A percentile compares a stretch with the other conserved stretches of the same genome.
phyloP scores from a whole-genome alignment of 2,113 vertebrate genomes.

The Gila orcuttii region DNA sequence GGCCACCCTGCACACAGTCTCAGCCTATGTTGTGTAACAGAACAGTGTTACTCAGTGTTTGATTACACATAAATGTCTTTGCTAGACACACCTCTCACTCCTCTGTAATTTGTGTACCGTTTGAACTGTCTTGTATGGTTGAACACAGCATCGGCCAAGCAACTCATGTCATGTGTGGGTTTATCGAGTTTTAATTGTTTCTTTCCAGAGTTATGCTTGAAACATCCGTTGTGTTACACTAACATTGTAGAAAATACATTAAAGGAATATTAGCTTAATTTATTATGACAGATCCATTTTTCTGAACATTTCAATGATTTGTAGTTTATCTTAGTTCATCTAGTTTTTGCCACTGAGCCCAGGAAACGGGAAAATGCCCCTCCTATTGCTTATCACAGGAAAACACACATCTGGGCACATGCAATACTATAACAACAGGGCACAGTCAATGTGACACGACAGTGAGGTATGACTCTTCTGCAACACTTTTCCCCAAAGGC shows the following conservation, averaged over 20 bases:
- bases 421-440: too few relatives aligned
- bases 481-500: not conserved
- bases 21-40: conserved; percentile 9
- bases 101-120: conserved; percentile 46
- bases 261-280: not conserved
- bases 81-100: conserved; percentile 30
- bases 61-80: conserved; percentile 12
- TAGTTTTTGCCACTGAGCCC: not conserved
- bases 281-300: not conserved
- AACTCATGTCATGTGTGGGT: not conserved
- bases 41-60: conserved; percentile 30
- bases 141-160: not conserved
- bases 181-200: not conserved
- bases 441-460: not conserved
- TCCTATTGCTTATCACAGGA: conserved; percentile 43
- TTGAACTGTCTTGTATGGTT: not conserved
- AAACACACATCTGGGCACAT: conserved; percentile 57
- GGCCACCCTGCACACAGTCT: not conserved
- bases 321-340: conserved; percentile 14
- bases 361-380: conserved; percentile 40
- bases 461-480: not conserved
- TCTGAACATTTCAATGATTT: not conserved
- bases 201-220: not conserved
- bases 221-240: not conserved
- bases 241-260: not conserved